phyloP scores from a whole-genome alignment of 37 sponge, comb jelly and placozoan genomes.

The Chondrilla cf. caribensis region DNA sequence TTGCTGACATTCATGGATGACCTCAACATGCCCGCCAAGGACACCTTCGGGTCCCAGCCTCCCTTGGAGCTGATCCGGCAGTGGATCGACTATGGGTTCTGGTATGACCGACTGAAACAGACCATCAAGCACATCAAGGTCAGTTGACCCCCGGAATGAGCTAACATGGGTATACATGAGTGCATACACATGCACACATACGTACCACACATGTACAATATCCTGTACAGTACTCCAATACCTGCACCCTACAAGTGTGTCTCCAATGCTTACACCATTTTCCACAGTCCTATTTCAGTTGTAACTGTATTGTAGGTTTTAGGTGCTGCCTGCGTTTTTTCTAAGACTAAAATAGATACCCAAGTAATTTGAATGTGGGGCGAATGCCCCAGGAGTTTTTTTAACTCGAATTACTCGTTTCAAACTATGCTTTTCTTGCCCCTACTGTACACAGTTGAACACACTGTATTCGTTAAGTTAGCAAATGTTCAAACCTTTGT shows the following conservation, averaged over 20 bases:
- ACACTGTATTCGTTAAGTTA: neutral
- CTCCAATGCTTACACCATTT: too few species aligned
- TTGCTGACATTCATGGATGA: conserved; percentile 97
- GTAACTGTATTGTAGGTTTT: too few species aligned
- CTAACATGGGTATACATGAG: conserved; percentile 26
- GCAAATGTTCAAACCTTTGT: neutral
- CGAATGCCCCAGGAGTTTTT: too few species aligned
- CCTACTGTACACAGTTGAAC: too few species aligned
- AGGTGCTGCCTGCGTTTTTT: too few species aligned
- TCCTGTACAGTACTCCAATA: conserved; percentile 3
- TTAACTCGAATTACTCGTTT: too few species aligned
- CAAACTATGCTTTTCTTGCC: too few species aligned
- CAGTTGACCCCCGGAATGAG: neutral
- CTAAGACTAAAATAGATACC: too few species aligned
- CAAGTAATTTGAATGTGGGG: too few species aligned
- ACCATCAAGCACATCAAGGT: conserved; percentile 83
- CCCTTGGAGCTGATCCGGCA: conserved; percentile 95
- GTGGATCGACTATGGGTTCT: conserved; percentile 99
- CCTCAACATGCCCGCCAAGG: conserved; percentile 98
- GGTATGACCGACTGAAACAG: conserved; percentile 95
- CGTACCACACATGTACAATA: conserved; percentile 38
- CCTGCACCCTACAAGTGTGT: too few species aligned
- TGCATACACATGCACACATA: conserved; percentile 31
- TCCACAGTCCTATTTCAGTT: too few species aligned
- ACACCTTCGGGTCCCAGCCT: conserved; percentile 96